phyloP scores from a whole-genome alignment of 2,888 invertebrate species.

The Scotopteryx bipunctaria region DNA sequence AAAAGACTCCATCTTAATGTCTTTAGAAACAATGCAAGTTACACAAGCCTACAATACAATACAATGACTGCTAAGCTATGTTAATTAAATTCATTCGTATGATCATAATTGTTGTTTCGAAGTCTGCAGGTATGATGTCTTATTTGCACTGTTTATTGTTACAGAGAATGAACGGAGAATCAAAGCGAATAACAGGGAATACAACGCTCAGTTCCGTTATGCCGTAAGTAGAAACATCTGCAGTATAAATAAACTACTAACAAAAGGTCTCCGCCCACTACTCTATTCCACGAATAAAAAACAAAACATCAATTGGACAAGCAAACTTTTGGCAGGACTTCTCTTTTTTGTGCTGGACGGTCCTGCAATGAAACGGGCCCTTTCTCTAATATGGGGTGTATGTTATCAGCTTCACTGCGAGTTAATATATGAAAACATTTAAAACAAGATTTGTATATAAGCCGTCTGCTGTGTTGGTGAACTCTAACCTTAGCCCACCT shows the following conservation, averaged over 20 bases:
- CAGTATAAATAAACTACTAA: no score
- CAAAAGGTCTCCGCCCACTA: no score
- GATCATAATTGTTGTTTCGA: conserved; percentile 23
- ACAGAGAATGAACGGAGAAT: conserved; percentile 98
- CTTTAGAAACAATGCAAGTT: conserved; percentile 18
- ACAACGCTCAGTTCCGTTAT: conserved; percentile 98
- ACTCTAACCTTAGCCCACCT: not conserved
- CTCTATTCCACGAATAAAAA: no score
- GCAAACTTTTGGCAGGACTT: no score
- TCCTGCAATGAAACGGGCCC: no score
- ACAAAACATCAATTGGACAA: no score
- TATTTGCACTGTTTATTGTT: conserved; percentile 72
- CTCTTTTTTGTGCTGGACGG: no score
- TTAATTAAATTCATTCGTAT: conserved; percentile 34
- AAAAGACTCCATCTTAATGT: conserved; percentile 1
- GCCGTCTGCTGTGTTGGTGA: not conserved
- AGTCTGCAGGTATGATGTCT: conserved; percentile 28
- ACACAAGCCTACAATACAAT: conserved; percentile 25
- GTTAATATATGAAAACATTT: no score
- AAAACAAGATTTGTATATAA: no score
- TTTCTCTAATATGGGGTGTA: no score
- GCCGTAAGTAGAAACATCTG: conserved; percentile 89
- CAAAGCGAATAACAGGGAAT: conserved; percentile 97
- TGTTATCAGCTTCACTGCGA: no score
- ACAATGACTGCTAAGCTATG: conserved; percentile 26